Evolutionary conservation across 2,888 invertebrate genomes (phyloP), one percentile per base, ranked within the genome.

Genomic region (Cepaea hortensis): DNA sequence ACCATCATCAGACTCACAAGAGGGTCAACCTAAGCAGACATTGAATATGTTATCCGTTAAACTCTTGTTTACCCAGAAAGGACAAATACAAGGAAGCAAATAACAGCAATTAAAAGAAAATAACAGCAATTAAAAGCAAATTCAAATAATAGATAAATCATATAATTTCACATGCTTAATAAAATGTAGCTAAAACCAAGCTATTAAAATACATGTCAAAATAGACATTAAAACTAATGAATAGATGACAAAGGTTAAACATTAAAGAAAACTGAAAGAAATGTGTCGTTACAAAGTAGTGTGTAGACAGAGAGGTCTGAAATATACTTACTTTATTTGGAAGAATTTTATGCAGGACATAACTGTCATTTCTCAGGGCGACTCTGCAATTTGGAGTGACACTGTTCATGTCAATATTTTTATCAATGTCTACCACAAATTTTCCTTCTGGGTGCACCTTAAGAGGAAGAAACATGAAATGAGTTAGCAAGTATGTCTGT

Each of bases 1-100:
- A 99, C 99, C 99, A 99, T 99, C 99, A 99, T 99, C 88, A 99
- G 96, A 0, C 99, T 99, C 0, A 99, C 99, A 87, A 99, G 95
- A 0, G 99, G 99, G 95, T 99, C 99, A 3, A 99, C 98, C 94
- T 89, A 65, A 82, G 35, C 9, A 85, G 20, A 81, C 15, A 61
- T 50, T 20, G 55, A 23, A 76, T 35, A 3, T 55, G 55, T 77
- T 61, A 55, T 9, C 55, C 11, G 55, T 55, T 55, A 55, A 11
- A 11, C 11, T 55, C 55, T 55, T 55, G 55, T 9, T 9, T 11
- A 55, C 11, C 11, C 55, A 55, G 55, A 55, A 55, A 55, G 7
- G 7, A 55, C 55, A 55, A 55, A 11, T 9, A 55, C 55, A 55
- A 55, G 55, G 55, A 6, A 55, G 11, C 55, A 55, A 55, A 55